Evolutionary conservation across 1,140 invertebrate species (phyloP), one percentile per base, ranked within the genome.

Genomic region (Conus betulinus): DNA sequence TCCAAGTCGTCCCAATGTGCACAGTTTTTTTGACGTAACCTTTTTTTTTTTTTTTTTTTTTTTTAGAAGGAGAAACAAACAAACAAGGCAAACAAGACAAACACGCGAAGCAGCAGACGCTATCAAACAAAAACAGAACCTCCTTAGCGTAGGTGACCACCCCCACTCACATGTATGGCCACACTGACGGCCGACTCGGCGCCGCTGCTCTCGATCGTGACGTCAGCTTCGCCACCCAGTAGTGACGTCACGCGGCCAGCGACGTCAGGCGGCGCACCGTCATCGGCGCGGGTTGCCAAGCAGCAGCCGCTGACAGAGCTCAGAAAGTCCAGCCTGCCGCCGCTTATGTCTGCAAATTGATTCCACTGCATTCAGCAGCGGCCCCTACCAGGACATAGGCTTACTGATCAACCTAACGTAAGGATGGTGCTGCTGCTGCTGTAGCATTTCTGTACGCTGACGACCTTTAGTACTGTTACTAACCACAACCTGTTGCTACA

Each of bases 181-280:
- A 98, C 94, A 52, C 97, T 96, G 74, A 98, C 97, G 53, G 96
- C 97, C 17, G 96, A 93, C 94, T 98, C 97, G 1, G 97, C 97
- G 52, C 98, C 98, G 89, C 97, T 97, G 85, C 98, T 98, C 93
- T 99, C 98, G 63, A 99, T 97, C 0, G 97, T 97, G 71, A 97
- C 96, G 90, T 98, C 97, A 0, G 98, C 97, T 88, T 96, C 95
- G 1, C 94, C 96, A 5, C 97, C 97, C 86, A 98, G 95, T 0
- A 96, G 90, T 83, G 96, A 91, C 81, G 96, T 95, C 51, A 98
- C 96, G 81, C 96, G 94, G 78, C 96, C 95, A 0, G 97, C 96
- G 60, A 97, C 93, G 0, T 97, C 96, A 76, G 96, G 95, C 98
- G 97, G 15, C 13, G 88, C 85, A 3, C 84, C 88, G 13, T 88